Percentiles rank a stretch among this genome's conserved stretches.
These are phyloP conservation scores for Drosophila subobscura DNA, from an alignment of 1,140 invertebrate genomes.

Conservation along the genomic window DNA sequence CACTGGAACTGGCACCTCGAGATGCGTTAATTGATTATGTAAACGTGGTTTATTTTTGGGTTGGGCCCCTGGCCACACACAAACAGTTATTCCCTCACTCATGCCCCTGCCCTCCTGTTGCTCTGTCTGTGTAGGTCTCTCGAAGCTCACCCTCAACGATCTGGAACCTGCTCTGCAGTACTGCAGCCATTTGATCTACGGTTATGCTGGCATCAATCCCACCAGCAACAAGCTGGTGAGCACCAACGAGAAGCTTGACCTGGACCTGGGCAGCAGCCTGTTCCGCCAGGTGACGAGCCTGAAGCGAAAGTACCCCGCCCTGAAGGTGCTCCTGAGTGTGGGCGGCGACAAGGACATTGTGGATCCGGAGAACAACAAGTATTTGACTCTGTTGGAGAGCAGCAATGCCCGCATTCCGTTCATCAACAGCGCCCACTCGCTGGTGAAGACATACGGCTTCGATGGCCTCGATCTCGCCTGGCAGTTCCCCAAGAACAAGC, in stretches of 20 bases:
- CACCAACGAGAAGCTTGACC: conserved; percentile 88
- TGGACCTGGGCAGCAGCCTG: conserved; percentile 88
- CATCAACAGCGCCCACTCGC: conserved; percentile 88
- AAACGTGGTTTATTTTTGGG: conserved; percentile 20
- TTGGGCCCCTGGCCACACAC: not conserved
- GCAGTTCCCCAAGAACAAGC: conserved; percentile 91
- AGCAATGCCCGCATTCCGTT: conserved; percentile 89
- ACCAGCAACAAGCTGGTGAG: conserved; percentile 88
- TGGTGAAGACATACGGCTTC: conserved; percentile 91
- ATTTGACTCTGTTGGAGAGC: conserved; percentile 86
- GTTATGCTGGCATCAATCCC: conserved; percentile 91
- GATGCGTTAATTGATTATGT: conserved; percentile 52
- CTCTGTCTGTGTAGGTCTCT: conserved; percentile 87
- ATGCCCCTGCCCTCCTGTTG: not conserved
- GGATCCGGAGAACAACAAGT: conserved; percentile 83
- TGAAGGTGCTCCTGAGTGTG: conserved; percentile 91
- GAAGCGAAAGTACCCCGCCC: conserved; percentile 88
- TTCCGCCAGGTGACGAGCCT: conserved; percentile 88
- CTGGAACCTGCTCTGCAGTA: conserved; percentile 89
- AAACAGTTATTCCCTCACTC: not conserved
- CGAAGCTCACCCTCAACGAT: conserved; percentile 90
- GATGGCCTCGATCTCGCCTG: conserved; percentile 94
- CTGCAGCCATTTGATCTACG: conserved; percentile 94
- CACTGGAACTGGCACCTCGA: conserved; percentile 26
- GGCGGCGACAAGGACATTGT: conserved; percentile 88